Percentiles rank a stretch among this genome's conserved stretches.
Conservation (phyloP, 2,113 vertebrate species). For the Alethe diademata region DNA sequence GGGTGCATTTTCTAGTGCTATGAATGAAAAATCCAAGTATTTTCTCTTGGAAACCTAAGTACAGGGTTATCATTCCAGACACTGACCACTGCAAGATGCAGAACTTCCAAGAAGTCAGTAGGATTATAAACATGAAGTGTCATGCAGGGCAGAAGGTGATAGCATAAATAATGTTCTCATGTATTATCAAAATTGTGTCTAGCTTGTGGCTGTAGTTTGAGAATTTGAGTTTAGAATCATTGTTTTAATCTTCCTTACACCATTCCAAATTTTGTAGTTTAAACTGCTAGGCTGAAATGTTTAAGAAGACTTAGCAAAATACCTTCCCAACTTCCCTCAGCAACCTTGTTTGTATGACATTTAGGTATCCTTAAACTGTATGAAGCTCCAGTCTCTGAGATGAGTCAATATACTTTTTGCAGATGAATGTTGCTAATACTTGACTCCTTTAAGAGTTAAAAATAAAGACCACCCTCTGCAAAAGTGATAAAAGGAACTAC, state of each 20-base stretch:
- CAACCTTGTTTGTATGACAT: not conserved
- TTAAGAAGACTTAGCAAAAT: not conserved
- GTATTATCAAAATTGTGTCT: not conserved
- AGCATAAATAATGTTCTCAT: not conserved
- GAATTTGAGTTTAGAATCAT: not conserved
- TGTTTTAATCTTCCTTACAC: not conserved
- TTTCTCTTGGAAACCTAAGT: not conserved
- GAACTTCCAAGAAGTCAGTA: not conserved
- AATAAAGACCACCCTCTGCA: not conserved
- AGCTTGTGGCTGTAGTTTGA: not conserved
- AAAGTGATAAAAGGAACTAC: not conserved
- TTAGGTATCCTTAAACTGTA: not conserved
- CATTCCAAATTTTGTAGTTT: not conserved
- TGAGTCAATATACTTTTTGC: not conserved
- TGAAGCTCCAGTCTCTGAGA: not conserved
- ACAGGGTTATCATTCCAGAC: not conserved
- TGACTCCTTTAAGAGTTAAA: not conserved
- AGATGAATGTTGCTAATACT: not conserved
- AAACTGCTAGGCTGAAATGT: not conserved
- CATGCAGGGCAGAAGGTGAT: not conserved
- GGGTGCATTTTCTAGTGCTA: not conserved
- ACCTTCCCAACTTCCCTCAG: not conserved
- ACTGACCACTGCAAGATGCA: not conserved
- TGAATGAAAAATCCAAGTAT: not conserved
- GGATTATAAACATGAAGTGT: not conserved